Evolutionary conservation across 2,797 vertebrate species (phyloP), one percentile per base, ranked within the genome.

Genomic region (Oryzias dopingdopingensis): DNA sequence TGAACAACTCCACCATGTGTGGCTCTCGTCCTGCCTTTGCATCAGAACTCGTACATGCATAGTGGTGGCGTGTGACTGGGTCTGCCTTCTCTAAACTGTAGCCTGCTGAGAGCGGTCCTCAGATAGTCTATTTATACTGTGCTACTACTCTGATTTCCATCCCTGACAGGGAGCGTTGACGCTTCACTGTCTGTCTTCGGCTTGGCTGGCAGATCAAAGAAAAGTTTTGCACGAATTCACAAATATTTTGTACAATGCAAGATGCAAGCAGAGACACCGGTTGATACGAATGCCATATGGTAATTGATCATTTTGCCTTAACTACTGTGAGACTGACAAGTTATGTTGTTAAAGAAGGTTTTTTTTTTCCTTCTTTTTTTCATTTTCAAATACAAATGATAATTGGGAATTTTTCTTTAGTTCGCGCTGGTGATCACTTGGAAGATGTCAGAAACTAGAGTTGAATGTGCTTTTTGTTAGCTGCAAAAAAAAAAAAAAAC

Each of bases 1-100:
- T 70, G 20, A 70, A 69, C 50, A 32, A 62, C 59, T 71, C 37
- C 80, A 58, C 61, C 66, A 60, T 8, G 51, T 70, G 71, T 76
- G 79, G 59, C 71, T 51, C 70, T 72, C 62, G 59, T 74, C 60
- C 67, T 75, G 66, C 81, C 74, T 83, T 77, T 77, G 75, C 71
- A 66, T 77, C 62, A 73, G 70, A 76, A 70, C 59, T 70, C 70
- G 74, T 76, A 67, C 74, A 53, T 61, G 26, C 56, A 57, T 56
- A 62, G 26, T 24, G 62, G 48, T 47, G 57, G 68, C 60, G 57
- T 56, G 44, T 49, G 67, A 76, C 63, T 72, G 70, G 65, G 69
- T 75, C 65, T 49, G 23, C 61, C 43, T 29, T 52, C 48, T 62
- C 20, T 45, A 32, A 23, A 51, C 46, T 62, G 53, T 56, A 51